Conservation (phyloP, 2,888 invertebrate genomes). For the Cephus spinipes region DNA sequence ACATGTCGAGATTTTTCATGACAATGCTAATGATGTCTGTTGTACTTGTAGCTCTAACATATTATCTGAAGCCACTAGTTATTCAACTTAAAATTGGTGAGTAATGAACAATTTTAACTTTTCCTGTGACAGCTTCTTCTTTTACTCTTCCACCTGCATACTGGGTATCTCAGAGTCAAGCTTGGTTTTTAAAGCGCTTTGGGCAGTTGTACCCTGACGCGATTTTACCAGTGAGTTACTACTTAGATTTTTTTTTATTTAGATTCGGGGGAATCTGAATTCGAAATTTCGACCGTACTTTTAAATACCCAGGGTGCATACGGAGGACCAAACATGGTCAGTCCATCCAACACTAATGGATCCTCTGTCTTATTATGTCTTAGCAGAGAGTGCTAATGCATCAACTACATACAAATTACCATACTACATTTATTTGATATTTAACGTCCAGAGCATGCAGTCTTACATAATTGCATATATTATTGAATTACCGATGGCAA, state of each 20-base stretch:
- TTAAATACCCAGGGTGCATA: no score
- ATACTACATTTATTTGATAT: not conserved
- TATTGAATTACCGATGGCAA: not conserved
- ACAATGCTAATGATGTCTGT: not conserved
- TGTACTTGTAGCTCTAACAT: no score
- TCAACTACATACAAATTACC: not conserved
- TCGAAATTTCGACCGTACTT: no score
- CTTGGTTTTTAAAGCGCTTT: no score
- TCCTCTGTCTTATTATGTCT: not conserved
- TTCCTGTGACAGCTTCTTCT: no score
- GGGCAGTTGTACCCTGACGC: no score
- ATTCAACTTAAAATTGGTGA: not conserved
- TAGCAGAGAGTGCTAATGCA: not conserved
- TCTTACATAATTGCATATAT: not conserved
- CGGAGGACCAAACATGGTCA: not conserved
- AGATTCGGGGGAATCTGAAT: no score
- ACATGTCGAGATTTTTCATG: not conserved
- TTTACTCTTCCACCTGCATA: no score
- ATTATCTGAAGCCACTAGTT: not conserved
- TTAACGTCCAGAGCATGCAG: not conserved
- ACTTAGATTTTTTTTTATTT: no score
- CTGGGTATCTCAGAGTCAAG: no score
- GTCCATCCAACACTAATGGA: not conserved
- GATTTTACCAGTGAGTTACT: no score
- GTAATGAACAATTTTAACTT: no score